A percentile compares a stretch with the other conserved stretches of the same genome.
Evolutionary conservation across 2,797 vertebrate genomes (phyloP).

Genomic region (Menidia menidia): DNA sequence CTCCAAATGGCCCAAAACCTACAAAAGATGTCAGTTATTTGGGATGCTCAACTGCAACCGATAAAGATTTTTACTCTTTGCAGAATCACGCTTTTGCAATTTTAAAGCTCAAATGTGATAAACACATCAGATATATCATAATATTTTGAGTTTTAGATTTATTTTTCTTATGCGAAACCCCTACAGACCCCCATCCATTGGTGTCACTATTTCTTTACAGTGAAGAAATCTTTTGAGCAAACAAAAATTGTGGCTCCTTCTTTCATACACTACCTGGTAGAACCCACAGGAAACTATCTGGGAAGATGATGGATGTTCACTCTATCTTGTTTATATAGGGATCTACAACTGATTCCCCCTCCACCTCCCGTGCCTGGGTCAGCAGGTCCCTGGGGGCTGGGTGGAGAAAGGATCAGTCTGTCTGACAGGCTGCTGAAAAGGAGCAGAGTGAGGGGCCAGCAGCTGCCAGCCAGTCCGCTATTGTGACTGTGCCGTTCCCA

Average conservation of each 20-base stretch:
- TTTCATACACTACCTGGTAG: neutral
- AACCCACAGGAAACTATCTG: conserved; percentile 20
- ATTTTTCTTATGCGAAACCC: too few species aligned
- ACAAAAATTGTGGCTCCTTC: neutral
- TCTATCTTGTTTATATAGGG: conserved; percentile 62
- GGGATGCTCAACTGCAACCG: neutral
- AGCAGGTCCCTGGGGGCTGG: conserved; percentile 68
- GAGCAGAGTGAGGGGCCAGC: conserved; percentile 68
- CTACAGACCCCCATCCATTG: too few species aligned
- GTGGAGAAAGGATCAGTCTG: conserved; percentile 72
- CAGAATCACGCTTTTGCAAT: too few species aligned
- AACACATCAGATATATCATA: too few species aligned
- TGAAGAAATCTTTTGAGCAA: too few species aligned
- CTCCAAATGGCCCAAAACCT: conserved; percentile 97
- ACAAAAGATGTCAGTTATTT: conserved; percentile 57
- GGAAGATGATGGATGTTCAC: conserved; percentile 36
- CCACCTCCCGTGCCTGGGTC: conserved; percentile 56
- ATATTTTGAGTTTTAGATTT: neutral
- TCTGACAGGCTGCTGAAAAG: conserved; percentile 77
- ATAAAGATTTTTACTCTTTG: neutral
- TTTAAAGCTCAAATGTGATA: too few species aligned
- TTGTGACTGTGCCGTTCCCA: conserved; percentile 79
- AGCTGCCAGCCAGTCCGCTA: conserved; percentile 76
- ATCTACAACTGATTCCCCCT: conserved; percentile 58
- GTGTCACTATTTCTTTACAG: too few species aligned